Evolutionary conservation across 2,888 invertebrate species (phyloP).

Genomic region (Apodemia duryi): DNA sequence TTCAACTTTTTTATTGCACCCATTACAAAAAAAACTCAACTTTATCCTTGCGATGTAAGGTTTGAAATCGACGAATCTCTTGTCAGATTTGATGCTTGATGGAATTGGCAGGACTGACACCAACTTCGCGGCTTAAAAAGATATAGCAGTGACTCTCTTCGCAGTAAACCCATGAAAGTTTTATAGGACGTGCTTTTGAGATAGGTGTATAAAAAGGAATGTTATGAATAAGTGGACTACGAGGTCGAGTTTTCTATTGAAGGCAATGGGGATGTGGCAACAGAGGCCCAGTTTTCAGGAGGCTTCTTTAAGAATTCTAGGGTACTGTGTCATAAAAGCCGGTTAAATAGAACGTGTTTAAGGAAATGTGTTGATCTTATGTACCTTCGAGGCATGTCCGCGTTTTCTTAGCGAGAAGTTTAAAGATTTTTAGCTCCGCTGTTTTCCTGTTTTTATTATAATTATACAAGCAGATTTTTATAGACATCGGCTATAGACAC

Average conservation of each 20-base stretch:
- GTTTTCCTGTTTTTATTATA: neutral
- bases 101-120: constrained; percentile 2
- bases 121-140: constrained; percentile 8
- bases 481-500: no score
- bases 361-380: neutral
- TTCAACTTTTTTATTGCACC: constrained; percentile 1
- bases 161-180: constrained; percentile 11
- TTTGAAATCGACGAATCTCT: neutral
- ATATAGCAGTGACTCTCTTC: constrained; percentile 5
- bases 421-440: neutral
- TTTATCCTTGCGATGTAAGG: neutral
- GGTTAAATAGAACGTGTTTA: neutral
- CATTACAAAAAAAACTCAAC: neutral
- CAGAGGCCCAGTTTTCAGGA: constrained; percentile 3
- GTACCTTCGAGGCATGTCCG: neutral
- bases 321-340: constrained; percentile 5
- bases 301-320: constrained; percentile 10
- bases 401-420: neutral
- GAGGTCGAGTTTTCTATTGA: constrained; percentile 8
- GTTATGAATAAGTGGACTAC: constrained; percentile 1
- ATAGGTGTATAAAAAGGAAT: constrained; percentile 14
- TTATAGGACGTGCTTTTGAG: constrained; percentile 13
- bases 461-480: no score
- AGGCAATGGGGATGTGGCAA: neutral
- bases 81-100: constrained; percentile 10